phyloP scores from a whole-genome alignment of 1,140 invertebrate species.

The Eurosta solidaginis region DNA sequence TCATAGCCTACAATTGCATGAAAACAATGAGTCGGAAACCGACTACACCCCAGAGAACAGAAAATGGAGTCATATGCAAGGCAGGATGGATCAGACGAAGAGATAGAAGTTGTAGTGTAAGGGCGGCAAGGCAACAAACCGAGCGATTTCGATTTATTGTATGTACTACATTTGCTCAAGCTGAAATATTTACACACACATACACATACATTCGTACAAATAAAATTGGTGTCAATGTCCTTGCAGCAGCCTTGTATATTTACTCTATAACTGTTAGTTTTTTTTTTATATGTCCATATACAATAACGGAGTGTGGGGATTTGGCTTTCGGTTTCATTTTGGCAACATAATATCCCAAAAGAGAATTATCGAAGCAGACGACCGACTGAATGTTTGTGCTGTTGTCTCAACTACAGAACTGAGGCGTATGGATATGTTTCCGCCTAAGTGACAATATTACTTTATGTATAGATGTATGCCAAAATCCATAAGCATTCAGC shows the following conservation, averaged over 20 bases:
- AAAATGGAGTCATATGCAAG: background rate
- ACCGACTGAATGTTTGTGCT: background rate
- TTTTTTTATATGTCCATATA: background rate
- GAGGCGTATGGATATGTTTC: background rate
- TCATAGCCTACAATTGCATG: background rate
- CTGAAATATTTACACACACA: background rate
- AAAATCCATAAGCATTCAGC: too few relatives aligned
- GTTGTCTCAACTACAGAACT: background rate
- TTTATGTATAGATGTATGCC: too few relatives aligned
- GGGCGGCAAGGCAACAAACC: background rate
- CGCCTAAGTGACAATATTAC: too few relatives aligned
- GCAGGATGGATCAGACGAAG: background rate
- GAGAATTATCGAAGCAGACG: background rate
- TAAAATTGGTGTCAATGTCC: background rate
- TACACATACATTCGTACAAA: background rate
- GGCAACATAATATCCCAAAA: background rate
- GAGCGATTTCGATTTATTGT: background rate
- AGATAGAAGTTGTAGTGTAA: background rate
- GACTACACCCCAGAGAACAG: background rate
- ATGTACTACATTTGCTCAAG: too few relatives aligned
- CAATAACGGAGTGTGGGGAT: background rate
- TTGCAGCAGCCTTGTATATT: background rate
- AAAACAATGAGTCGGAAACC: background rate
- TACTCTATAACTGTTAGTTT: background rate
- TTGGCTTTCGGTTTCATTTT: slow-evolving; percentile 8